These are phyloP conservation scores for Leucoma salicis DNA, from an alignment of 2,888 invertebrate genomes.

Conservation along the genomic window DNA sequence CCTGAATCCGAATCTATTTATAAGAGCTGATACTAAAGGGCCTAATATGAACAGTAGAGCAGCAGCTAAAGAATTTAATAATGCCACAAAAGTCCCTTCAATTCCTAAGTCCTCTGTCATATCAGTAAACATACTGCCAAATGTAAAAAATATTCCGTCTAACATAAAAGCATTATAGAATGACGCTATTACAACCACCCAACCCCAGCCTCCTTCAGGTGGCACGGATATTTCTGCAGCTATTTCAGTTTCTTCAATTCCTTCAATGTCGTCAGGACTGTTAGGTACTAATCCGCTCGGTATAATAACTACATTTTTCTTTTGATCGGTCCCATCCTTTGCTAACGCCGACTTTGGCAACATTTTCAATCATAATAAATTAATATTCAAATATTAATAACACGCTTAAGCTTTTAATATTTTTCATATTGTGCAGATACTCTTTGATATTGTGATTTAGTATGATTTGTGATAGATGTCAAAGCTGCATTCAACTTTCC, in stretches of 20 bases:
- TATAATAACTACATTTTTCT: slow-evolving; percentile 45
- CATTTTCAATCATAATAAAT: slow-evolving; percentile 13
- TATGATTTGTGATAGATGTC: slow-evolving; percentile 1
- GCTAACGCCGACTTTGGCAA: slow-evolving; percentile 26
- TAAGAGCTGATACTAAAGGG: slow-evolving; percentile 66
- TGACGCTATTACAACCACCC: slow-evolving; percentile 62
- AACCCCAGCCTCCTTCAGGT: slow-evolving; percentile 71
- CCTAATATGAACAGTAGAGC: slow-evolving; percentile 60
- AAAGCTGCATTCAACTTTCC: no score
- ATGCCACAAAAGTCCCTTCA: slow-evolving; percentile 49
- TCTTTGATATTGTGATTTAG: background rate
- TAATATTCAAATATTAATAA: slow-evolving; percentile 6
- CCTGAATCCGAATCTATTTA: slow-evolving; percentile 71
- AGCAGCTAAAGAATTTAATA: slow-evolving; percentile 62
- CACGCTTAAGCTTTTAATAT: background rate
- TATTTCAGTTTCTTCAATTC: slow-evolving; percentile 64
- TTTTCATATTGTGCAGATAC: background rate
- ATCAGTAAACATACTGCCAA: slow-evolving; percentile 59
- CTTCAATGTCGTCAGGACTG: slow-evolving; percentile 37
- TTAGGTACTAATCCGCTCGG: slow-evolving; percentile 47
- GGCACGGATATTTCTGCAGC: slow-evolving; percentile 67
- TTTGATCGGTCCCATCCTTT: slow-evolving; percentile 31
- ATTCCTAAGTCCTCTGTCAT: slow-evolving; percentile 51
- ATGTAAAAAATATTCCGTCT: slow-evolving; percentile 64
- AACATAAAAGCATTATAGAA: slow-evolving; percentile 54